Percentiles rank a stretch among this genome's conserved stretches.
Evolutionary conservation across 23 tunicate species (phyloP).

Genomic region (Clavelina lepadiformis): DNA sequence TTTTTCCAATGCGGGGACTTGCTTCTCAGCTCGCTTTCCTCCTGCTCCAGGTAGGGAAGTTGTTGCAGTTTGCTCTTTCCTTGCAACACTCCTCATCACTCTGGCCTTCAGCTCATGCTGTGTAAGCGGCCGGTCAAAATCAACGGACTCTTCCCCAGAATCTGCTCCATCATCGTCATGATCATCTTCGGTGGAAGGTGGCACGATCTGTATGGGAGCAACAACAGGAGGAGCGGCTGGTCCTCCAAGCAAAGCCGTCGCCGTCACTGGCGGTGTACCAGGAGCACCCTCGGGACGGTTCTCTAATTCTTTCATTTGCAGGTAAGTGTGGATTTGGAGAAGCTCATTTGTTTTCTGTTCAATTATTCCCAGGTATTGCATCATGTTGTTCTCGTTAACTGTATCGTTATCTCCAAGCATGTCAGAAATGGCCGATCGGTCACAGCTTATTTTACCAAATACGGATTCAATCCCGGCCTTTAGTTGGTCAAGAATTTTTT

Average conservation of each 20-base stretch:
- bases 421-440: conserved; percentile 62
- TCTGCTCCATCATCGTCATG: conserved; percentile 67
- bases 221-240: conserved; percentile 58
- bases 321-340: conserved; percentile 83
- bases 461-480: conserved; percentile 91
- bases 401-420: conserved; percentile 67
- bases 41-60: conserved; percentile 6
- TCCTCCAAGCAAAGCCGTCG: conserved; percentile 81
- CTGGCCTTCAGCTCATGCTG: conserved; percentile 59
- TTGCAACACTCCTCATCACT: conserved; percentile 59
- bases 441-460: conserved; percentile 85
- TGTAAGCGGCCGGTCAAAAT: conserved; percentile 81
- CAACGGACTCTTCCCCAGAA: conserved; percentile 67
- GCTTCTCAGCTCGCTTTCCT: conserved; percentile 44
- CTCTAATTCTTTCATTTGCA: conserved; percentile 69
- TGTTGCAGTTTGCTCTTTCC: conserved; percentile 36
- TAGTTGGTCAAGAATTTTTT: conserved; percentile 73
- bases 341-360: conserved; percentile 95
- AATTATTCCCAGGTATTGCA: conserved; percentile 88
- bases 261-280: conserved; percentile 50
- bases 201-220: conserved; percentile 62
- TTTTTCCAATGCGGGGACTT: conserved; percentile 43
- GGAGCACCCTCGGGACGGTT: conserved; percentile 62
- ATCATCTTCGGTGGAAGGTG: conserved; percentile 88
- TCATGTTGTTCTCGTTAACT: conserved; percentile 93